Conservation (phyloP, 1,140 invertebrate species). For the Drosophila mojavensis region DNA sequence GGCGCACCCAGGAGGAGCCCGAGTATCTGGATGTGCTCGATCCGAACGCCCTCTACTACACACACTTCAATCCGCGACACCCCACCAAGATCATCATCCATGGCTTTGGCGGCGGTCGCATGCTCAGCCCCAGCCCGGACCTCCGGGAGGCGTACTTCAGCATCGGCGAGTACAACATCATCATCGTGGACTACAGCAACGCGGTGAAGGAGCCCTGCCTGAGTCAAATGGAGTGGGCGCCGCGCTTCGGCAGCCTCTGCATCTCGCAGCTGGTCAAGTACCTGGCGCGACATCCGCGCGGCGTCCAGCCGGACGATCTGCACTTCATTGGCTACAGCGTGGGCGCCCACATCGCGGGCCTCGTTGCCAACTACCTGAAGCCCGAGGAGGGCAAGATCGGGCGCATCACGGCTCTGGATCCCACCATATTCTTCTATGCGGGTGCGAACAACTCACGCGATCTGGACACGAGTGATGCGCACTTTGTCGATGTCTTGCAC, state of each 20-base stretch:
- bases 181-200: conserved; percentile 93
- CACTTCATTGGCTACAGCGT: conserved; percentile 94
- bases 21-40: conserved; percentile 89
- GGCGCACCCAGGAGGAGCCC: conserved; percentile 90
- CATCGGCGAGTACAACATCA: conserved; percentile 92
- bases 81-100: conserved; percentile 93
- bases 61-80: conserved; percentile 89
- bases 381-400: conserved; percentile 88
- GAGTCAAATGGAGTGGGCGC: conserved; percentile 92
- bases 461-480: conserved; percentile 92
- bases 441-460: conserved; percentile 91
- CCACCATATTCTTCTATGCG: conserved; percentile 93
- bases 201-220: conserved; percentile 93
- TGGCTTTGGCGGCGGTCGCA: conserved; percentile 92
- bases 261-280: conserved; percentile 92
- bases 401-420: conserved; percentile 93
- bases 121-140: conserved; percentile 91
- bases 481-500: conserved; percentile 95
- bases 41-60: conserved; percentile 88
- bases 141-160: conserved; percentile 91
- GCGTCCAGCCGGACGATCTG: conserved; percentile 88
- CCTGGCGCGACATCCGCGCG: conserved; percentile 90
- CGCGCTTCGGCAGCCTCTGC: conserved; percentile 91
- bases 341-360: conserved; percentile 92
- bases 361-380: conserved; percentile 91